phyloP scores from a whole-genome alignment of 2,113 vertebrate species.

The Oophaga pumilio region DNA sequence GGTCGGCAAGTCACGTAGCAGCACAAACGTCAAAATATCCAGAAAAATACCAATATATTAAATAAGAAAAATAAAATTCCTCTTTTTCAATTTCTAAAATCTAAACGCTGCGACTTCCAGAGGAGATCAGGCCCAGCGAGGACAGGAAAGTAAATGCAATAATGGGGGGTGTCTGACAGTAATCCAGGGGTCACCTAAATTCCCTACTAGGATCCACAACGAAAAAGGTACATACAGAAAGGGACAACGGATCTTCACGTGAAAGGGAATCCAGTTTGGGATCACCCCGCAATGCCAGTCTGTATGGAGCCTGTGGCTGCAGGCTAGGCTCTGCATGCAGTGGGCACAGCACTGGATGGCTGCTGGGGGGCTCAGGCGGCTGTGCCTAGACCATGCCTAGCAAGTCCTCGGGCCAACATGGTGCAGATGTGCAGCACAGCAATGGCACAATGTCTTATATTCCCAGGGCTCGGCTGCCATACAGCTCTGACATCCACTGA shows the following conservation, averaged over 20 bases:
- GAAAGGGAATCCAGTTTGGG: too few relatives aligned
- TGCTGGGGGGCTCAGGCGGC: conserved; percentile 2
- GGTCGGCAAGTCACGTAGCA: neutral
- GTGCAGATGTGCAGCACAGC: conserved; percentile 26
- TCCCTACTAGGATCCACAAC: neutral
- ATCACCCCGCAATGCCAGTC: neutral
- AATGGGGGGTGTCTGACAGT: neutral
- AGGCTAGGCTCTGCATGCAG: neutral
- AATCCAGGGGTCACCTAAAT: neutral
- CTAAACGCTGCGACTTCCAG: neutral
- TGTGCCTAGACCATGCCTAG: neutral
- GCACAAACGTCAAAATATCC: conserved; percentile 13
- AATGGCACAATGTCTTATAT: neutral
- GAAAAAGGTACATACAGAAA: neutral
- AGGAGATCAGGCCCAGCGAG: neutral
- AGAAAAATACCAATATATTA: neutral
- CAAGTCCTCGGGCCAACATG: conserved; percentile 37
- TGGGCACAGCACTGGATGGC: neutral
- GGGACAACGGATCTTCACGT: neutral
- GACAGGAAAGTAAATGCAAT: neutral
- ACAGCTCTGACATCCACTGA: neutral
- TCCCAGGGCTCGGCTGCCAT: neutral
- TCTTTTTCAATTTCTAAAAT: neutral
- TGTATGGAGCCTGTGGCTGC: neutral
- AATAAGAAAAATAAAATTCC: conserved; percentile 17